Percentiles rank a stretch among this genome's conserved stretches.
phyloP scores from a whole-genome alignment of 2,113 vertebrate genomes.

The Grammomys dolichurus region DNA sequence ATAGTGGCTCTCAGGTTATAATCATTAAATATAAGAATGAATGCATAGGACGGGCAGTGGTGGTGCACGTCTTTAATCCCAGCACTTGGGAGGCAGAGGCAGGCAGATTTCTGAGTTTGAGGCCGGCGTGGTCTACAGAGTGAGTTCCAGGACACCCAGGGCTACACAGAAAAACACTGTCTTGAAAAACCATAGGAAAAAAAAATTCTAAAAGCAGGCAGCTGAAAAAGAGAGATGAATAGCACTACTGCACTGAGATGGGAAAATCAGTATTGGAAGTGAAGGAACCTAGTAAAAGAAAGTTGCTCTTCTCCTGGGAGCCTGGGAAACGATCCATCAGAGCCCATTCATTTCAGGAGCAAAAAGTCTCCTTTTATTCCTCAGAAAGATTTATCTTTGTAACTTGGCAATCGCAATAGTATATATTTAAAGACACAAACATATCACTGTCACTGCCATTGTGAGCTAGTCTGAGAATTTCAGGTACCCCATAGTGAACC shows the following conservation, averaged over 20 bases:
- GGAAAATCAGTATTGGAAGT: not conserved
- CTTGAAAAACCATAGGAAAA: too few species aligned
- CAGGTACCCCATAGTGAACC: conserved; percentile 58
- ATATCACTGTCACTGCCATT: conserved; percentile 67
- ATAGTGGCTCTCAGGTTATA: not conserved
- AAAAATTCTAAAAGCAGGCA: too few species aligned
- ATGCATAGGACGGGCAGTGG: too few species aligned
- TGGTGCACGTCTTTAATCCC: too few species aligned
- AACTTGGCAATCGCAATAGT: conserved; percentile 53
- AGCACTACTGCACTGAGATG: not conserved
- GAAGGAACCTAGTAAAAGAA: not conserved
- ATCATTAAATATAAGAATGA: not conserved
- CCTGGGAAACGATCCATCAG: conserved; percentile 53
- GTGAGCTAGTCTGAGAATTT: conserved; percentile 64
- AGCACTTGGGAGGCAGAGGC: too few species aligned
- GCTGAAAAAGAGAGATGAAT: not conserved
- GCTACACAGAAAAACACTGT: too few species aligned
- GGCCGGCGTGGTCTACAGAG: too few species aligned
- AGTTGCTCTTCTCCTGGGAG: conserved; percentile 24
- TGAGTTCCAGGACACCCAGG: too few species aligned
- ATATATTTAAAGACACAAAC: conserved; percentile 70
- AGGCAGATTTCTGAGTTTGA: too few species aligned
- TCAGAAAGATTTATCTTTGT: conserved; percentile 69
- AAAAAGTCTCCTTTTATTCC: conserved; percentile 70
- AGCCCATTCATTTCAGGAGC: conserved; percentile 58